phyloP scores from a whole-genome alignment of 2,888 invertebrate genomes.

The Glyphotaelius pellucidus region DNA sequence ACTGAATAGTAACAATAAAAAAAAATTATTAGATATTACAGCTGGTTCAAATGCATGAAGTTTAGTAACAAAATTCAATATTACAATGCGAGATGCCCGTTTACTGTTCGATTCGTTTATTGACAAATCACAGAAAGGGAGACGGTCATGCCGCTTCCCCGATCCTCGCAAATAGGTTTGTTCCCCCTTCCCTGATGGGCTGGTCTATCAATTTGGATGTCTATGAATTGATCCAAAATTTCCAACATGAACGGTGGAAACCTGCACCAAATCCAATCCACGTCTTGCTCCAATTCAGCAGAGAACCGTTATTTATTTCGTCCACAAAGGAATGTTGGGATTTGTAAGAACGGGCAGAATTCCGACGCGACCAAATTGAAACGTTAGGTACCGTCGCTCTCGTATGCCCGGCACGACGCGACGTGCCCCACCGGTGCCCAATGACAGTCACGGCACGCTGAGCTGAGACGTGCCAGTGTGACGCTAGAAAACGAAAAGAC shows the following conservation, averaged over 20 bases:
- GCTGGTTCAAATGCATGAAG: too few species aligned
- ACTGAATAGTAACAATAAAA: too few species aligned
- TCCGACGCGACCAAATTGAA: constrained; percentile 42
- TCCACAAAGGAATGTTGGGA: constrained; percentile 23
- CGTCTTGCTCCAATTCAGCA: not conserved
- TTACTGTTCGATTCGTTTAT: too few species aligned
- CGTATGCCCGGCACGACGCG: constrained; percentile 33
- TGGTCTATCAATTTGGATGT: too few species aligned
- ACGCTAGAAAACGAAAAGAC: constrained; percentile 46
- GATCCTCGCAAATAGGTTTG: too few species aligned
- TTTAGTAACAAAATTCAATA: too few species aligned
- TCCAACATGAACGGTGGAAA: not conserved
- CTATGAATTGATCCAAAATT: not conserved
- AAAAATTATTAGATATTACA: too few species aligned
- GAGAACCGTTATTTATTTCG: constrained; percentile 4
- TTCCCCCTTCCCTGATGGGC: too few species aligned
- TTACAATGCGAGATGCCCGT: too few species aligned
- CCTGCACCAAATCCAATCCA: not conserved
- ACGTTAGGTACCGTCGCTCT: constrained; percentile 7
- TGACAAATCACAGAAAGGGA: too few species aligned
- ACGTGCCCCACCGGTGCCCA: constrained; percentile 26
- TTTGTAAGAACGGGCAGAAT: constrained; percentile 10
- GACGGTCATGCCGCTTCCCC: too few species aligned
- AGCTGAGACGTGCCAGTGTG: constrained; percentile 9
- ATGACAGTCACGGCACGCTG: not conserved